Evolutionary conservation across 2,113 vertebrate genomes (phyloP), one percentile per base, ranked within the genome.

Genomic region (Seriola quinqueradiata): DNA sequence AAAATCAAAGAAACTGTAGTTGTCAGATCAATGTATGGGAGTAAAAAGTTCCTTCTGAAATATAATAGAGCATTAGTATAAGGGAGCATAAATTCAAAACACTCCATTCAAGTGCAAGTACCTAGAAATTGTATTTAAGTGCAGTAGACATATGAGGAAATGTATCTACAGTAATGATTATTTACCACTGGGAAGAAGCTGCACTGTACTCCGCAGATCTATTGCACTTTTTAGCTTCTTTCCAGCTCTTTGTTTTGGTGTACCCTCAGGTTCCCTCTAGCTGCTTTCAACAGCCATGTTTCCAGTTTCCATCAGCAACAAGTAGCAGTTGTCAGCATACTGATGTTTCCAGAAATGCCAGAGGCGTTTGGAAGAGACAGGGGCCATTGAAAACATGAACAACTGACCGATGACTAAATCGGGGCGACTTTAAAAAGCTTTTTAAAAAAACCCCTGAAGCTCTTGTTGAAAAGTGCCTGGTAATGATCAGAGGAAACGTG

Each of bases 291-390:
- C 16, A 48, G 9, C 6, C 12, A 28, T 2, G 4, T 65, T 65
- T 66, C 28, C 8, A 5, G 38, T 38, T 38, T 38, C 40, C 21
- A 48, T 65, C 21, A 64, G 13, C 38, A 44, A 23, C 16, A 19
- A 38, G 42, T 23, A 44, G 46, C 8, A 34, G 67, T 44, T 71
- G 63, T 44, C n/a, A 79, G n/a, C 11, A 25, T 25, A 57, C 10
- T 21, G 28, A 46, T 46, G 28, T 68, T 77, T 77, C 63, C 28
- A 38, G 8, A 59, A 67, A 58, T 36, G 40, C 40, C 50, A 38
- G 59, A 38, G 10, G 40, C 3, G 1, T 5, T 10, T 38, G 50
- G 38, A 55, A 48, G 52, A 52, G 54, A 60, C 40, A 19, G 42
- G 11, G 5, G 9, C 38, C 14, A 14, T 13, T n/a, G 14, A 32